Percentiles rank a stretch among this genome's conserved stretches.
Evolutionary conservation across 2,113 vertebrate species (phyloP).

Genomic region (Notiomystis cincta): DNA sequence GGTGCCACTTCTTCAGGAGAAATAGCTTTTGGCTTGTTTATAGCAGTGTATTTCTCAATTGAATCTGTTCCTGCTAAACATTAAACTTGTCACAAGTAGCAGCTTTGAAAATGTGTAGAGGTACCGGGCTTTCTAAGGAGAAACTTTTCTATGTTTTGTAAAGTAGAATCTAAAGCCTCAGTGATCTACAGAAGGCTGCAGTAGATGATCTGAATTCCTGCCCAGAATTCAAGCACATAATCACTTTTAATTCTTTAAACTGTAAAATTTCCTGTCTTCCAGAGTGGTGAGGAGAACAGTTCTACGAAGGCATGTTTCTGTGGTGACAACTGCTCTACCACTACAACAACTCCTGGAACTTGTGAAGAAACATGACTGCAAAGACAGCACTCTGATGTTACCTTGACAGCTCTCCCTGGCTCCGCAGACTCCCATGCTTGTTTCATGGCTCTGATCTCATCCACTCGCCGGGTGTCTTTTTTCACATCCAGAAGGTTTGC

Average conservation of each 20-base stretch:
- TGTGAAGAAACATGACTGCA: background rate
- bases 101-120: background rate
- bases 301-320: background rate
- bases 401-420: conserved; percentile 84
- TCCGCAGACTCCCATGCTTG: conserved; percentile 86
- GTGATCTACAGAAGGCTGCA: background rate
- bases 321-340: background rate
- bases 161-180: background rate
- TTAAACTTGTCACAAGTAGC: background rate
- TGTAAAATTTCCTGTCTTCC: background rate
- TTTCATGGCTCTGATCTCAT: conserved; percentile 86
- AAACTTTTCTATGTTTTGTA: background rate
- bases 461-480: conserved; percentile 80
- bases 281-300: background rate
- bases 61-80: background rate
- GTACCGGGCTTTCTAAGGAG: background rate
- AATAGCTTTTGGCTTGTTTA: background rate
- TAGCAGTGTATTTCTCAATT: background rate
- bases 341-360: background rate
- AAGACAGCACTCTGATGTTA: conserved; percentile 17
- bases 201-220: background rate
- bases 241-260: background rate
- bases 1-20: background rate
- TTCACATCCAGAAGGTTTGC: conserved; percentile 72
- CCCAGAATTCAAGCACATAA: background rate